These are phyloP conservation scores for Circaetus cinerascens DNA, from an alignment of 2,113 vertebrate genomes.

Conservation along the genomic window DNA sequence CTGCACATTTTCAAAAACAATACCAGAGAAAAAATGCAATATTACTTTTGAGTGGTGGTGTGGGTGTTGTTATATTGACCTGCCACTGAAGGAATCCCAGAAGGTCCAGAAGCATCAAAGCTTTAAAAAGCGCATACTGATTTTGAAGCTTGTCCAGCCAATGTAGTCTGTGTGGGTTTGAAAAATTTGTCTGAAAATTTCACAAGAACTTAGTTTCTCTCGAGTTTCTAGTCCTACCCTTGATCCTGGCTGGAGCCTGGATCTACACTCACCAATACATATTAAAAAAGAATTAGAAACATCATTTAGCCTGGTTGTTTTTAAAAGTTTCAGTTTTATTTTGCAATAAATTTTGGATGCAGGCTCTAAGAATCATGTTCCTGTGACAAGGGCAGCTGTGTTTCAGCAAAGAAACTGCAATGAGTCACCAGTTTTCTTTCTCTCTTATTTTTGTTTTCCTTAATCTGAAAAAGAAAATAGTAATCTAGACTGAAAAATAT, in stretches of 20 bases:
- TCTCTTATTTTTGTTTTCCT: slow-evolving; percentile 19
- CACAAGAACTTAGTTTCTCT: not conserved
- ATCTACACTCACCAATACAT: not conserved
- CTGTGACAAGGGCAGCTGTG: slow-evolving; percentile 41
- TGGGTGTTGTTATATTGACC: not conserved
- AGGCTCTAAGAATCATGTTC: not conserved
- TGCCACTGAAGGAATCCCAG: not conserved
- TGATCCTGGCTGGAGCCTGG: not conserved
- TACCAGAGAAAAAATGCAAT: not conserved
- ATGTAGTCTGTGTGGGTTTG: not conserved
- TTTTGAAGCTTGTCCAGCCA: not conserved
- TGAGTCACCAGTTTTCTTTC: slow-evolving; percentile 16
- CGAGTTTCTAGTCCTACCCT: not conserved
- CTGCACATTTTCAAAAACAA: not conserved
- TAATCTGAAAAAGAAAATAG: slow-evolving; percentile 44
- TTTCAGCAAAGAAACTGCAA: slow-evolving; percentile 20
- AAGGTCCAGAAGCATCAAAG: not conserved
- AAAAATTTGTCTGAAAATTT: not conserved
- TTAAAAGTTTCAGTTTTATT: slow-evolving; percentile 16
- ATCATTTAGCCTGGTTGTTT: not conserved
- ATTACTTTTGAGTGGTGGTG: not conserved
- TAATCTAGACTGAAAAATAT: not conserved
- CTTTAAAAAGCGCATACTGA: not conserved
- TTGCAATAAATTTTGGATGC: slow-evolving; percentile 45
- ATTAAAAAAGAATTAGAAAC: not conserved